Evolutionary conservation across 2,113 vertebrate genomes (phyloP), one percentile per base, ranked within the genome.

Genomic region (Galemys pyrenaicus): DNA sequence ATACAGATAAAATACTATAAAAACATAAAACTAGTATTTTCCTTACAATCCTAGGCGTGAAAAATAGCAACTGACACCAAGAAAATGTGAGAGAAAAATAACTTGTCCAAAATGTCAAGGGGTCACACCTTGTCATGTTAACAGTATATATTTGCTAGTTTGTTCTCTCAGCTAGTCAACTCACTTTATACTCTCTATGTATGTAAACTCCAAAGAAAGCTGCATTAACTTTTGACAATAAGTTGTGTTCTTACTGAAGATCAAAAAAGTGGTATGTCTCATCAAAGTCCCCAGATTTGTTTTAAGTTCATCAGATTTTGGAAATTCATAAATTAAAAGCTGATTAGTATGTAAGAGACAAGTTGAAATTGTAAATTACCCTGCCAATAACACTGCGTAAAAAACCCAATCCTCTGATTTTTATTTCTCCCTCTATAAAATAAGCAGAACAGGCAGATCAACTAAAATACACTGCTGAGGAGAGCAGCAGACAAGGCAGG

Each of bases 1-100:
- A 87, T 81, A 90, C 30, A 91, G 81, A 79, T 84, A 84, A 78
- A 95, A 95, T 73, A 95, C 15, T 49, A 74, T 30, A 75, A 82
- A 88, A 93, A 70, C 44, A 44, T 91, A 95, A 35, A 32, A 86
- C 35, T n/a, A 84, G 32, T 46, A 96, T 82, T 88, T 92, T 87
- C 75, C n/a, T 92, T 82, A 95, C 0, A 93, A 91, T 64, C 89
- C 41, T 67, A 92, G 11, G 56, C 79, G 7, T 81, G 35, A 89
- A 94, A 44, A 87, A 51, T 49, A 91, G 58, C 16, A 91, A 62
- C 2, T 89, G 49, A 91, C 28, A 86, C 26, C 80, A 87, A 77
- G 32, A 92, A 97, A 95, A 70, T 84, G 2, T 70, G 10, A 12
- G 73, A 92, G 1, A 89, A 85, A 54, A 62, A 16, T 82, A 51